phyloP scores from a whole-genome alignment of 2,888 invertebrate species.

The Rhagophthalmus giganteus region DNA sequence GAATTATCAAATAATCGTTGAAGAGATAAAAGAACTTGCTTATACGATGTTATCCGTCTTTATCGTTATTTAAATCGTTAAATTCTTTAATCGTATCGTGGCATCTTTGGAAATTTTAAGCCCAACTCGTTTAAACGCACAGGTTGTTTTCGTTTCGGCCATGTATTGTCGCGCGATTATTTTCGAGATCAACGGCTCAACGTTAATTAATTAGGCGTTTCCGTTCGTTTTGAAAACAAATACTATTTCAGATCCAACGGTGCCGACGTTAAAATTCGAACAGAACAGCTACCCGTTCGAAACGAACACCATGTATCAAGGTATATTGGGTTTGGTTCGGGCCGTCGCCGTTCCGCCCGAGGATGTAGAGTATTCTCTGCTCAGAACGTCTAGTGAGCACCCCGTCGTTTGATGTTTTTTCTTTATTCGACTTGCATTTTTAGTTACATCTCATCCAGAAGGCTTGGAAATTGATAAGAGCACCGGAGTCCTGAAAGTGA shows the following conservation, averaged over 20 bases:
- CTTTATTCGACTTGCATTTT: neutral
- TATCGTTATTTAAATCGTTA: no score
- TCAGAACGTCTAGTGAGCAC: neutral
- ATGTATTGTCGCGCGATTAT: no score
- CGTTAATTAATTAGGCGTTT: no score
- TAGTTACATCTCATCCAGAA: neutral
- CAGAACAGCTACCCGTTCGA: slow-evolving; percentile 3
- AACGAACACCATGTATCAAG: neutral
- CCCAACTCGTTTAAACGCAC: no score
- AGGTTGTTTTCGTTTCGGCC: no score
- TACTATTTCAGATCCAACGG: slow-evolving; percentile 1
- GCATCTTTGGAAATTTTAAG: no score
- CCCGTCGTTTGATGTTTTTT: neutral
- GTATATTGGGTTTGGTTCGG: slow-evolving; percentile 5
- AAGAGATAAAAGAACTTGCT: no score
- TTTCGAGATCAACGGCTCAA: no score
- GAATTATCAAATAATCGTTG: no score
- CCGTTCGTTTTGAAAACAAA: no score
- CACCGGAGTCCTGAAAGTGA: neutral
- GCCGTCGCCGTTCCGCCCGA: slow-evolving; percentile 8
- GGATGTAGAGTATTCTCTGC: slow-evolving; percentile 10
- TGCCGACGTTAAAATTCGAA: slow-evolving; percentile 1
- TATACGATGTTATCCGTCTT: no score
- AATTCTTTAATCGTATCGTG: no score
- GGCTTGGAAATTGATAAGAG: neutral